Base-by-base conservation (phyloP, 1,140 invertebrate species). In the Drosophila jambulina region DNA sequence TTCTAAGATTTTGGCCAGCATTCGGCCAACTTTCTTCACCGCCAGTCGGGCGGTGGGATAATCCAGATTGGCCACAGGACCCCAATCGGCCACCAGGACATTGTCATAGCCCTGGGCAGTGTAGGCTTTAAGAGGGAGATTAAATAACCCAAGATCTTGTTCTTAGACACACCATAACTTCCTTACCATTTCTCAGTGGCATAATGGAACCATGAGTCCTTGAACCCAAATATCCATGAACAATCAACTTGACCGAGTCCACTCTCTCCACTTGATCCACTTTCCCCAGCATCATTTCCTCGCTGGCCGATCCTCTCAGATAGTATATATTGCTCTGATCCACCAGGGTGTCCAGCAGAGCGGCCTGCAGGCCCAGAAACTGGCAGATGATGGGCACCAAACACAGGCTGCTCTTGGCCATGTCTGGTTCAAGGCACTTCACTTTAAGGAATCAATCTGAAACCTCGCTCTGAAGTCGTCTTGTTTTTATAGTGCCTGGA, bases 31-130 rank as follows among this genome's bases (percentile, higher is more conserved):
- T 51, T 71, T 78, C 8, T 23, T 57, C 0, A 92, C 53, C 0
- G 85, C 80, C 23, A 74, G 45, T 0, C 91, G 82, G 0, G 91
- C 78, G 15, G 49, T 88, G 1, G 74, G 49, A 46, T 92, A 92
- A 61, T 91, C 86, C 64, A 92, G 23, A 9, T 43, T 76, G 32
- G 91, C 90, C 19, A 74, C 90, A 9, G 85, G 75, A 6, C 76
- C 70, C 91, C 91, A 92, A n/a, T 92, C 91, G 3, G 86, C 91
- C 9, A 92, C 23, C 4, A 92, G 45, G 0, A 92, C 48, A 45
- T 91, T 80, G 15, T 57, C 74, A 51, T 45, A 82, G 9, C 90
- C 91, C 42, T 92, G 81, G 9, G 86, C 74, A 10, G 53, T 51
- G 19, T 92, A 92, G 36, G 91, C 91, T 92, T 32, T 0, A 15